Base-by-base conservation (phyloP, 2,888 invertebrate species). In the Pachydiplax longipennis region DNA sequence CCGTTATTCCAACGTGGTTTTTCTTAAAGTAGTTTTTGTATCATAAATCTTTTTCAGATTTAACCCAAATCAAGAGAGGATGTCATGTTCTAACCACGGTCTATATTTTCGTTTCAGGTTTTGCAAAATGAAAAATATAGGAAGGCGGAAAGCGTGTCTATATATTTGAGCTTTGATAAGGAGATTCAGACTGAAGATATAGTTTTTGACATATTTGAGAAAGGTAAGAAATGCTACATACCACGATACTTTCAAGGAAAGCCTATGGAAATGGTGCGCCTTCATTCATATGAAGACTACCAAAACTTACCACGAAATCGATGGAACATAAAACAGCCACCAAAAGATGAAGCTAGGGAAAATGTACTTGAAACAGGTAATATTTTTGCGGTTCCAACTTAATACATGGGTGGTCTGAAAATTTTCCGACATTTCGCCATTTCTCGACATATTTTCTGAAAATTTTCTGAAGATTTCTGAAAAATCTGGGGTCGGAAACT, bases 261-360 rank as follows among this genome's bases (percentile, higher is more conserved):
- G 12, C 93, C 93, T 1, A 99, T 99, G 99, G 96, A 96, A 93
- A 99, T 99, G 99, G 96, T 99, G 2, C 95, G 95, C 92, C 93
- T 98, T 80, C 94, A 95, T 25, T 97, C 97, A 15, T 95, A 97
- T 94, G 95, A 96, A 5, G 97, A 97, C 93, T 98, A 97, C 94
- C 95, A 96, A 90, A 94, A 93, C 18, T 94, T 98, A 91, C 97
- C 97, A 0, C 92, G 96, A 90, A 98, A 98, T 0, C 97, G 96
- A 92, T 99, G 99, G 96, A 97, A 98, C 90, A 99, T 99, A 90
- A 97, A 97, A 92, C 99, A 99, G 94, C 99, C 99, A 0, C 94
- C 95, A 15, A 94, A 95, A 91, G 94, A 95, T 37, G 96, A 97
- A 91, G 91, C 92, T 58, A 95, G 98, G 91, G 97, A 97, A 92